Evolutionary conservation across 2,113 vertebrate species (phyloP), one percentile per base, ranked within the genome.

Genomic region (Psephotus haematonotus): DNA sequence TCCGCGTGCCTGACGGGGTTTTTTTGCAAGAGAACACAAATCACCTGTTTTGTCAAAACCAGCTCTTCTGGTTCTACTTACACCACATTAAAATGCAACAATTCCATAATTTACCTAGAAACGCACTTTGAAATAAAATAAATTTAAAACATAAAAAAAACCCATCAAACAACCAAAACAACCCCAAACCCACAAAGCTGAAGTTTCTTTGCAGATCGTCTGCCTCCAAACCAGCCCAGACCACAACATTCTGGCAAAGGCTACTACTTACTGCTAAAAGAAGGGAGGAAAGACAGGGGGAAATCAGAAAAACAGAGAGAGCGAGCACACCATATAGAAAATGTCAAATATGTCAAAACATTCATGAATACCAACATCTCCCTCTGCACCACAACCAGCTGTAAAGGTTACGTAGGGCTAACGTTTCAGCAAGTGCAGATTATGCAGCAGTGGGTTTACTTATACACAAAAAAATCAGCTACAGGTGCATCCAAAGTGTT

Each of bases 331-430:
- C 97, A 72, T 83, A 98, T 77, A 97, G 97, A 95, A 98, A 98
- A 98, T 98, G 98, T 98, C 98, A 98, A 98, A 97, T 97, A 98
- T 97, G 98, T 98, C 97, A 98, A 98, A 98, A 98, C 97, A 97
- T 94, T 98, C 96, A 97, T 95, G 98, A 98, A 98, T 97, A 97
- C 93, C 98, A 98, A 97, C 97, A 97, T 98, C 97, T 98, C 98
- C 98, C 97, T 96, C 91, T 67, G 97, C 95, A 96, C 97, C 96
- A 39, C 2, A 37, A 90, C 94, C 96, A 97, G 96, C 97, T 97
- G 96, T 94, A 97, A 98, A 97, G 97, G 98, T 98, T 98, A 98
- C 96, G 95, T 97, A 95, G 97, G 97, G 97, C 98, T 98, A 98
- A 98, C 95, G 93, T 88, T 94, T 88, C 94, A 90, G 96, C 98